Percentiles rank a stretch among this genome's conserved stretches.
These are phyloP conservation scores for Oreochromis spilurus DNA, from an alignment of 2,113 vertebrate genomes.

Conservation along the genomic window DNA sequence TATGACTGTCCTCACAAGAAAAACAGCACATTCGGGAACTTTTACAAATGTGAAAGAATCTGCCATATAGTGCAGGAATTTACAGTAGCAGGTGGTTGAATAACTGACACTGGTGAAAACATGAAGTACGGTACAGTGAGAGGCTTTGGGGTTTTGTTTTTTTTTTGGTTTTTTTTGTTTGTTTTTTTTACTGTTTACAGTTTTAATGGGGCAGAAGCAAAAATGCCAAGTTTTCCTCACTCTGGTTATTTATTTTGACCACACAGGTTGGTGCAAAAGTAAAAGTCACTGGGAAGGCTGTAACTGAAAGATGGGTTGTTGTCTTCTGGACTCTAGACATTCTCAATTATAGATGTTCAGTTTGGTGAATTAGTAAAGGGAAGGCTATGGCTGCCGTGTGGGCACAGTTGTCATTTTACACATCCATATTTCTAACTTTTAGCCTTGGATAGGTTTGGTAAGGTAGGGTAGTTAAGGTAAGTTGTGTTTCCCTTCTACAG, in stretches of 20 bases:
- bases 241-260: neutral
- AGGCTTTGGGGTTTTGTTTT: neutral
- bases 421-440: neutral
- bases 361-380: neutral
- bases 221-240: neutral
- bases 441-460: neutral
- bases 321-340: neutral
- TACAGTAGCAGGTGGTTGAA: neutral
- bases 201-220: neutral
- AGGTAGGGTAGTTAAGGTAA: neutral
- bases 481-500: neutral
- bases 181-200: neutral
- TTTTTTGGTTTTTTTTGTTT: neutral
- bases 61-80: neutral
- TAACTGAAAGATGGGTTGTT: neutral
- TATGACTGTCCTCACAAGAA: neutral
- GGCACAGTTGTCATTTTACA: neutral
- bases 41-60: neutral
- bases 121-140: neutral
- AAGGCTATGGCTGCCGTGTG: neutral
- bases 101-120: neutral
- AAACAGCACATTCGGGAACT: neutral
- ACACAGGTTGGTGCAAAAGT: neutral
- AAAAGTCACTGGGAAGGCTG: neutral
- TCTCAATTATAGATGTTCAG: neutral